phyloP scores from a whole-genome alignment of 2,113 vertebrate genomes.

The Oenanthe oenanthe region DNA sequence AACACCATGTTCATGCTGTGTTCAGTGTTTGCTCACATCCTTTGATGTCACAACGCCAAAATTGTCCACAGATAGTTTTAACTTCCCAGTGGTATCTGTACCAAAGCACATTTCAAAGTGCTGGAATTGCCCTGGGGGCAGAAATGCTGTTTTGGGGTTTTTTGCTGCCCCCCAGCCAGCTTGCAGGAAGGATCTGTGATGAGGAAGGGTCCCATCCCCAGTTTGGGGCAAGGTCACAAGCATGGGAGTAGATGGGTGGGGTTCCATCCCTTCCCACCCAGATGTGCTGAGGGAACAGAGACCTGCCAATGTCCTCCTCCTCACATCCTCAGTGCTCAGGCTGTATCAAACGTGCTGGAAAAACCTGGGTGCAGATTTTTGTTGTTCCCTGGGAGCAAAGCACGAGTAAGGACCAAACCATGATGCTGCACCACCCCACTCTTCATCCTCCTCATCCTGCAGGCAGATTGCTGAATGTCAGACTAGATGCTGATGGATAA shows the following conservation, averaged over 20 bases:
- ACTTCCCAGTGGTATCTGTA: not conserved
- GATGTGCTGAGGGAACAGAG: not conserved
- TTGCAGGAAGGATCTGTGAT: not conserved
- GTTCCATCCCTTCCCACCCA: not conserved
- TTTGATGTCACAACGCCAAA: accelerated
- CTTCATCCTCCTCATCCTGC: not conserved
- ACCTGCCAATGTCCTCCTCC: not conserved
- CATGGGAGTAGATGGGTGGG: accelerated
- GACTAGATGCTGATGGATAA: not conserved
- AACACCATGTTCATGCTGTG: accelerated
- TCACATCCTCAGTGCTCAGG: not conserved
- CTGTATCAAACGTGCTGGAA: accelerated
- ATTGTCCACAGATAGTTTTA: not conserved
- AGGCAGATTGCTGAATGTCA: not conserved
- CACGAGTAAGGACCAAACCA: not conserved
- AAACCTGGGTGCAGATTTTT: accelerated
- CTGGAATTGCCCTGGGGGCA: not conserved
- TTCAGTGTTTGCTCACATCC: accelerated
- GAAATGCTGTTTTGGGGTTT: not conserved
- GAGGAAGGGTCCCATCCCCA: not conserved
- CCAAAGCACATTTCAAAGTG: not conserved
- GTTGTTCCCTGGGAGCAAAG: not conserved
- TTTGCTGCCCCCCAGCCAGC: not conserved
- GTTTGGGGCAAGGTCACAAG: not conserved
- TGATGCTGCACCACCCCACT: not conserved